Conservation (phyloP, 2,797 vertebrate species). For the Enteromius trimaculatus region DNA sequence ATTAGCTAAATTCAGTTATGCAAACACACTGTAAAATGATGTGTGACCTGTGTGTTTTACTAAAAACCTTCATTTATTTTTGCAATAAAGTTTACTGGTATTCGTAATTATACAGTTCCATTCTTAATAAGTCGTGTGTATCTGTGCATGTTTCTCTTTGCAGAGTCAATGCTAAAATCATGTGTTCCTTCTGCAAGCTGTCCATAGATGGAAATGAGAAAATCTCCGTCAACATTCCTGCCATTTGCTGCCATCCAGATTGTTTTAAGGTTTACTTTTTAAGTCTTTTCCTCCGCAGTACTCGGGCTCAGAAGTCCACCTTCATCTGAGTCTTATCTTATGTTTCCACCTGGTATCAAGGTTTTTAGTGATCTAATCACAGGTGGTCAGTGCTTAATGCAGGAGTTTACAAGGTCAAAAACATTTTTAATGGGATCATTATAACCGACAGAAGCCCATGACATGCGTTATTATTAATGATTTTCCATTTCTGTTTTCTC, state of each 20-base stretch:
- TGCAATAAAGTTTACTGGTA: background rate
- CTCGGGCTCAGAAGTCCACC: background rate
- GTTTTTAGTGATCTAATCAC: background rate
- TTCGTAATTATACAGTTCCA: background rate
- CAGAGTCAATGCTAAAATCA: conserved; percentile 27
- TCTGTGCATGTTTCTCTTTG: conserved; percentile 34
- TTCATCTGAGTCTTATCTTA: conserved; percentile 3
- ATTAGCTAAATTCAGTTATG: background rate
- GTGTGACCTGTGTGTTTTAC: background rate
- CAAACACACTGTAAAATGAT: background rate
- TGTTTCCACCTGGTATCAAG: background rate
- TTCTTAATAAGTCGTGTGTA: background rate
- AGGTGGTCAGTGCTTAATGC: background rate
- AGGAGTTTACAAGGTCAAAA: background rate
- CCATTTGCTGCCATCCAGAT: conserved; percentile 63
- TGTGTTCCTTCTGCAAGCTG: conserved; percentile 69
- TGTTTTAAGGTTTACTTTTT: conserved; percentile 70
- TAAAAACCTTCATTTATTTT: background rate
- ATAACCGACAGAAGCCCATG: background rate
- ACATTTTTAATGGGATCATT: background rate
- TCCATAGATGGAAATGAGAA: conserved; percentile 65
- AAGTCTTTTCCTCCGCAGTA: background rate
- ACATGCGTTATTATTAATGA: background rate
- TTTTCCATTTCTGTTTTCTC: background rate
- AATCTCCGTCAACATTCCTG: conserved; percentile 65